Conservation (phyloP, 2,797 vertebrate species). For the Epinephelus malabaricus region DNA sequence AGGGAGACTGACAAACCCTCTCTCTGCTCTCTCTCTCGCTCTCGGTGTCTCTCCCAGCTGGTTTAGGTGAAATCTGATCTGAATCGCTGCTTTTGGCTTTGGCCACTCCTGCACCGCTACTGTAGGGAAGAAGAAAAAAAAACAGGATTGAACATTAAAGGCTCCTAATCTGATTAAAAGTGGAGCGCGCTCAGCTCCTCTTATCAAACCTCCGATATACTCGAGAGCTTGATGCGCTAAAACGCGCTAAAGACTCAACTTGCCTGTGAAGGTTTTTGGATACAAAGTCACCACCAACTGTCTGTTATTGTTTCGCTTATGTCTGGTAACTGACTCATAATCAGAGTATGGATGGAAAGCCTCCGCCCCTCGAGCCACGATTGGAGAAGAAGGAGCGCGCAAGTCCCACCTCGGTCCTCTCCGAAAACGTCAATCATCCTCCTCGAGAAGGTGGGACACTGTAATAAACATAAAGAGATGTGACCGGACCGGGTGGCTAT, state of each 20-base stretch:
- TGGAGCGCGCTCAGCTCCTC: constrained; percentile 64
- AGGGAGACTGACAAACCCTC: constrained; percentile 79
- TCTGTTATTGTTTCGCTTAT: constrained; percentile 84
- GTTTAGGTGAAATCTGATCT: constrained; percentile 89
- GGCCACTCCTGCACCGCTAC: constrained; percentile 84
- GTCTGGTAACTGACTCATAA: constrained; percentile 85
- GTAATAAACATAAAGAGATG: constrained; percentile 87
- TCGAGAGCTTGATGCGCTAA: constrained; percentile 64
- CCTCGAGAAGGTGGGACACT: constrained; percentile 80
- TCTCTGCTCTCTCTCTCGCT: constrained; percentile 46
- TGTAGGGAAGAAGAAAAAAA: constrained; percentile 62
- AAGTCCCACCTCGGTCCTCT: constrained; percentile 84
- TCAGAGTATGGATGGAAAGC: constrained; percentile 79
- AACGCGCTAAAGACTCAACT: constrained; percentile 65
- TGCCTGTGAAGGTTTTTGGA: constrained; percentile 50
- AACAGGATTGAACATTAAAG: constrained; percentile 71
- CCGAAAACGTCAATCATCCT: constrained; percentile 83
- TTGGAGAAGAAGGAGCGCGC: constrained; percentile 82
- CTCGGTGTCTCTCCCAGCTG: constrained; percentile 81
- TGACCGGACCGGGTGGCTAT: constrained; percentile 83
- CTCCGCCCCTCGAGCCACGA: constrained; percentile 81
- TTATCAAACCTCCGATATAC: constrained; percentile 54
- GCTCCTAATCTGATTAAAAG: constrained; percentile 83
- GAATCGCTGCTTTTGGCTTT: constrained; percentile 86
- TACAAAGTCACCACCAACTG: constrained; percentile 75